phyloP scores from a whole-genome alignment of 2,113 vertebrate species.

The Dolichallabes microphthalmus region DNA sequence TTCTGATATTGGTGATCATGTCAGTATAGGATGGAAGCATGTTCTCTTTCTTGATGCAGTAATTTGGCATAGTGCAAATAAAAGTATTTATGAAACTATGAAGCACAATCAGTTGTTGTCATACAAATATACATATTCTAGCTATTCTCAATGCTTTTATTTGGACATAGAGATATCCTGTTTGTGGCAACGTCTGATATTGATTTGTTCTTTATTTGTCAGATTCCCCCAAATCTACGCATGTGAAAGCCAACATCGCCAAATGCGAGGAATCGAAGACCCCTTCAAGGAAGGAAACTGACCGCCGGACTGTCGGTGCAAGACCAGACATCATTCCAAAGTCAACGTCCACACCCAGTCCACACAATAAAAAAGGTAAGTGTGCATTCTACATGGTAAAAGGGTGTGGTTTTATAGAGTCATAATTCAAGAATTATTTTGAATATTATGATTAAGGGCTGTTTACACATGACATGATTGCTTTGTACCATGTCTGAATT shows the following conservation, averaged over 20 bases:
- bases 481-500: too few relatives aligned
- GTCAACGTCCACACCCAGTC: slow-evolving; percentile 61
- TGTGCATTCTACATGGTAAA: background rate
- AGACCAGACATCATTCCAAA: slow-evolving; percentile 58
- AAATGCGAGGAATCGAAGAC: slow-evolving; percentile 64
- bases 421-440: background rate
- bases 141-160: background rate
- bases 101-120: background rate
- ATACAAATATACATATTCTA: background rate
- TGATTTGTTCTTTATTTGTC: slow-evolving; percentile 17
- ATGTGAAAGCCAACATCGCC: slow-evolving; percentile 51
- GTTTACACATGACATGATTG: too few relatives aligned
- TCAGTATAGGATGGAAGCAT: background rate
- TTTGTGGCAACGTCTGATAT: background rate
- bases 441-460: background rate
- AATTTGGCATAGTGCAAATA: background rate
- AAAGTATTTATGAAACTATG: background rate
- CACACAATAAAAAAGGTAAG: slow-evolving; percentile 59
- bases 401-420: background rate
- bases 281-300: slow-evolving; percentile 55
- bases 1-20: background rate
- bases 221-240: slow-evolving; percentile 57
- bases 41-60: background rate
- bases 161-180: background rate
- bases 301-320: slow-evolving; percentile 40